These are phyloP conservation scores for Euzophera pinguis DNA, from an alignment of 2,888 invertebrate genomes.

Conservation along the genomic window DNA sequence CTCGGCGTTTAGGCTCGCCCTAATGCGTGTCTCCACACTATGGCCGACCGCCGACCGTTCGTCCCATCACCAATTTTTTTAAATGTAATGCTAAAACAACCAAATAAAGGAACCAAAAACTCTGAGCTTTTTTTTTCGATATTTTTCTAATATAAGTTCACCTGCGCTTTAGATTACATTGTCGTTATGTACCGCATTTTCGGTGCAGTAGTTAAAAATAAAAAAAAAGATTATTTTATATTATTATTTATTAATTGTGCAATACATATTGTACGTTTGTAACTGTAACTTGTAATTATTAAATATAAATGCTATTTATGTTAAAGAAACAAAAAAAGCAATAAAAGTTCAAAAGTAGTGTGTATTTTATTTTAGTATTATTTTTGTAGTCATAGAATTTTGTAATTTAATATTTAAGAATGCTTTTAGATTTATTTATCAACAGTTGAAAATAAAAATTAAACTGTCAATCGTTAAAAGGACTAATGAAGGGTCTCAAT, in stretches of 20 bases:
- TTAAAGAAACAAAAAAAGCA: slow-evolving; percentile 76
- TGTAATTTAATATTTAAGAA: too few relatives aligned
- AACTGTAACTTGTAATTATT: slow-evolving; percentile 75
- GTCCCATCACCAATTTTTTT: slow-evolving; percentile 55
- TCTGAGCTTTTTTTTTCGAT: slow-evolving; percentile 69
- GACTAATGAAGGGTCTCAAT: too few relatives aligned
- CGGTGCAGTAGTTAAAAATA: slow-evolving; percentile 69
- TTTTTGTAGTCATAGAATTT: neutral
- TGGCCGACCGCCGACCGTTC: slow-evolving; percentile 64
- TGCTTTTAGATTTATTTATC: too few relatives aligned
- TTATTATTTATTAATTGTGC: slow-evolving; percentile 76
- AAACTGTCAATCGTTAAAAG: too few relatives aligned
- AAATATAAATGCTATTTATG: slow-evolving; percentile 80
- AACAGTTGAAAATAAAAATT: too few relatives aligned
- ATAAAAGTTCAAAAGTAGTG: slow-evolving; percentile 72
- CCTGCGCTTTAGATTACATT: slow-evolving; percentile 53
- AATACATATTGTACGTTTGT: slow-evolving; percentile 74
- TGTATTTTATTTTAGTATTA: slow-evolving; percentile 48
- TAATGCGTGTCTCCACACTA: slow-evolving; percentile 68
- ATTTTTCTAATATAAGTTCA: slow-evolving; percentile 68
- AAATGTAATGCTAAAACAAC: slow-evolving; percentile 60
- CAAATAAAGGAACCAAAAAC: slow-evolving; percentile 74
- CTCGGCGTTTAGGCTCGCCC: slow-evolving; percentile 66
- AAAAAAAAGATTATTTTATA: slow-evolving; percentile 73
- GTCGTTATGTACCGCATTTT: slow-evolving; percentile 51